Evolutionary conservation across 2,797 vertebrate genomes (phyloP).

Genomic region (Sebastiscus tertius): DNA sequence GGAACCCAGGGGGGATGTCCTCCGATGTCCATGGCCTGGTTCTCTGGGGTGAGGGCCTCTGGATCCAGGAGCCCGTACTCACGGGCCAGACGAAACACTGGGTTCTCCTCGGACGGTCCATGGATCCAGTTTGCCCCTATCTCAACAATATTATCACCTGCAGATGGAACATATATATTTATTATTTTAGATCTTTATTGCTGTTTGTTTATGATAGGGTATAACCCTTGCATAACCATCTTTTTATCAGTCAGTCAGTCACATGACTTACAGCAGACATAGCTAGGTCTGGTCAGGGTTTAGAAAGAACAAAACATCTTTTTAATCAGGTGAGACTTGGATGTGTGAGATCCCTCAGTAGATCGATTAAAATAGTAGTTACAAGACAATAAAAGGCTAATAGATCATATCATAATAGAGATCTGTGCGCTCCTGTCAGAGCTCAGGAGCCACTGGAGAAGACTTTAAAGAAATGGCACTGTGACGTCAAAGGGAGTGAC

Average conservation of each 20-base stretch:
- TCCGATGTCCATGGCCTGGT: constrained; percentile 83
- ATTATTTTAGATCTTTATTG: not conserved
- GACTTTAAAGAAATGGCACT: too few species aligned
- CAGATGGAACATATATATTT: not conserved
- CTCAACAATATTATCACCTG: constrained; percentile 87
- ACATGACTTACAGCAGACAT: not conserved
- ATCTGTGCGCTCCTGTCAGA: too few species aligned
- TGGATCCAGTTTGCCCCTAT: constrained; percentile 98
- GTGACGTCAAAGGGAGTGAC: too few species aligned
- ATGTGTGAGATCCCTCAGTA: too few species aligned
- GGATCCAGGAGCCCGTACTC: constrained; percentile 84
- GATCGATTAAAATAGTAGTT: too few species aligned
- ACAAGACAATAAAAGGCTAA: too few species aligned
- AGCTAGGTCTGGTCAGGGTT: not conserved
- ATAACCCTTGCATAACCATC: not conserved
- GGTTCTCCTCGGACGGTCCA: constrained; percentile 90
- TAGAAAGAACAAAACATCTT: too few species aligned
- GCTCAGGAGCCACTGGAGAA: too few species aligned
- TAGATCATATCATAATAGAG: too few species aligned
- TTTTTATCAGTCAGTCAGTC: not conserved
- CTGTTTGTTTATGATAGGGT: not conserved
- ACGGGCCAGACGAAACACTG: constrained; percentile 90
- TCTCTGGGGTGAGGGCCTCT: constrained; percentile 85
- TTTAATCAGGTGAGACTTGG: too few species aligned
- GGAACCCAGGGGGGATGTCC: constrained; percentile 80